A percentile compares a stretch with the other conserved stretches of the same genome.
Evolutionary conservation across 2,113 vertebrate species (phyloP).

Genomic region (Sinocyclocheilus maitianheensis): DNA sequence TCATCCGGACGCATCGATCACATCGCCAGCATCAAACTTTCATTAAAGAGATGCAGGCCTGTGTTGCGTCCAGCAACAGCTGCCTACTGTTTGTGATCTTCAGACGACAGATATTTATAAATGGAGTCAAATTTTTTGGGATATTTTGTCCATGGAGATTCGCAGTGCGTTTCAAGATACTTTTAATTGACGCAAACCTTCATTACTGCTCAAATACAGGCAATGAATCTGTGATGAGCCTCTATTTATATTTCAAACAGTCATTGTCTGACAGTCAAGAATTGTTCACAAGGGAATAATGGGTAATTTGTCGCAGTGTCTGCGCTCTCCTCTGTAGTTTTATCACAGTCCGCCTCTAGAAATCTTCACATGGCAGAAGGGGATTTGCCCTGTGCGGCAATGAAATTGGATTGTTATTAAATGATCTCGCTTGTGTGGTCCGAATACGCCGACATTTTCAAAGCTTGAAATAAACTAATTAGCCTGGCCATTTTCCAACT

Average conservation of each 20-base stretch:
- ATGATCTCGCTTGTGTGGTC: constrained; percentile 40
- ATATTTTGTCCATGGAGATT: neutral
- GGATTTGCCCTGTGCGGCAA: neutral
- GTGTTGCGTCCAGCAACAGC: neutral
- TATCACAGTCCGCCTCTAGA: neutral
- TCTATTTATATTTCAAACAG: constrained; percentile 16
- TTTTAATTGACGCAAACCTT: neutral
- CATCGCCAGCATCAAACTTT: neutral
- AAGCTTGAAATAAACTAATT: constrained; percentile 36
- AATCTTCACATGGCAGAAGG: constrained; percentile 29
- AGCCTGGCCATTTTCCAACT: constrained; percentile 24
- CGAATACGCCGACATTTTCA: constrained; percentile 2
- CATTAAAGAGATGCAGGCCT: neutral
- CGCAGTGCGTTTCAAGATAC: neutral
- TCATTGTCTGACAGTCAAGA: constrained; percentile 23
- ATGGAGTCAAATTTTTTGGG: neutral
- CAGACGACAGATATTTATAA: neutral
- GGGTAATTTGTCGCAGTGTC: neutral
- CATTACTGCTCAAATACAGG: neutral
- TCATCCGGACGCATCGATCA: neutral
- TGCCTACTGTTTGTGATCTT: neutral
- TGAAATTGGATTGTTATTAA: constrained; percentile 36
- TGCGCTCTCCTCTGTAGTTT: constrained; percentile 25
- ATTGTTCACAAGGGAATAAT: constrained; percentile 14
- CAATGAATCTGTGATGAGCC: constrained; percentile 14